Conservation (phyloP, 92 coral and sea anemone species). For the Hydrozoanthus gracilis region DNA sequence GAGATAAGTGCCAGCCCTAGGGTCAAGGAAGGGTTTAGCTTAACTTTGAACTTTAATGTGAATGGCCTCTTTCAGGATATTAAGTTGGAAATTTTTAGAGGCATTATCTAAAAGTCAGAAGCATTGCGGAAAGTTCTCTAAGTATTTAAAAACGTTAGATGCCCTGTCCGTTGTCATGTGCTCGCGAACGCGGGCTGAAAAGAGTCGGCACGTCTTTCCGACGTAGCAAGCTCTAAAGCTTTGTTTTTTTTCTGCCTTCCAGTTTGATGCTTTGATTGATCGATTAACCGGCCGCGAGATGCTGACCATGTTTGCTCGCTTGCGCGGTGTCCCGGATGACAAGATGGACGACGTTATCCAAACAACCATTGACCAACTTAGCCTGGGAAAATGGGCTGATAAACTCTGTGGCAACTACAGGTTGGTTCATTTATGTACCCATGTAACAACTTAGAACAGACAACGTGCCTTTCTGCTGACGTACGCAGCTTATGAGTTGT, state of each 20-base stretch:
- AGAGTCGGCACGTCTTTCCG: background rate
- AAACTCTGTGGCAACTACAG: conserved; percentile 99
- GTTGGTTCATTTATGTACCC: conserved; percentile 31
- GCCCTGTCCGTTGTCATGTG: too few species aligned
- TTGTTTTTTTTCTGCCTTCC: conserved; percentile 14
- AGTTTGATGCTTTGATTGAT: conserved; percentile 96
- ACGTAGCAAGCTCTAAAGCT: background rate
- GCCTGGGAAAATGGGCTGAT: conserved; percentile 96
- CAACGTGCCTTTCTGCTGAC: background rate
- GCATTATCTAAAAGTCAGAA: too few species aligned
- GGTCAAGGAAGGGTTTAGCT: too few species aligned
- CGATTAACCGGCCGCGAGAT: conserved; percentile 95
- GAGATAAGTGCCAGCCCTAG: too few species aligned
- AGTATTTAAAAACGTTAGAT: too few species aligned
- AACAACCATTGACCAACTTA: conserved; percentile 82
- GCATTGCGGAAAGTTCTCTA: too few species aligned
- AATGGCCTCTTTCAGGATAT: too few species aligned
- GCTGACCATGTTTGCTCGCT: conserved; percentile 89
- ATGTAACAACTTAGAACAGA: too few species aligned
- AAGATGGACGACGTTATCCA: conserved; percentile 86
- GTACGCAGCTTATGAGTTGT: background rate
- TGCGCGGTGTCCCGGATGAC: conserved; percentile 84
- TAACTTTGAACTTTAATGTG: too few species aligned
- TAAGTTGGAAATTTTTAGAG: too few species aligned
- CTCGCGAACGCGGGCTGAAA: background rate